Conservation (phyloP, 2,113 vertebrate species). For the Collichthys lucidus region DNA sequence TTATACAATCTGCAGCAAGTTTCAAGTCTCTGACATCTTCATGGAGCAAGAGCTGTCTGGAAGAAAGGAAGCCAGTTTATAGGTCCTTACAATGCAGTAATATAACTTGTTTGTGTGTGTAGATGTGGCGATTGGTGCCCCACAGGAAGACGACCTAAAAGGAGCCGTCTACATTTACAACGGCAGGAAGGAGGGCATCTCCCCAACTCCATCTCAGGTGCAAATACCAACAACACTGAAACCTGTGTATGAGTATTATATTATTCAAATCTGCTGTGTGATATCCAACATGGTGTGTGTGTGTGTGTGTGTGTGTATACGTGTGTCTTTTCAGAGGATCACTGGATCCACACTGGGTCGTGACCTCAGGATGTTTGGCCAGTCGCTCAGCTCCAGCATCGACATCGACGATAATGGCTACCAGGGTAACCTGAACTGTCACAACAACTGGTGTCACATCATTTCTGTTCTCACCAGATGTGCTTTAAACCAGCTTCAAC, state of each 20-base stretch:
- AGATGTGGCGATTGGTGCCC: conserved; percentile 77
- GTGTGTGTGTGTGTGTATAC: conserved; percentile 1
- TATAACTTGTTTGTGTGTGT: conserved; percentile 25
- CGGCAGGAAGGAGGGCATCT: conserved; percentile 70
- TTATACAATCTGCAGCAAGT: neutral
- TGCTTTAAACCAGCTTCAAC: neutral
- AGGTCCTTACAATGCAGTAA: neutral
- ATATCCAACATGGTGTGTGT: neutral
- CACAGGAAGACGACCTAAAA: conserved; percentile 76
- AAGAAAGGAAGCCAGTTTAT: neutral
- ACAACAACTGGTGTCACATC: neutral
- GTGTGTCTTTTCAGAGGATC: conserved; percentile 68
- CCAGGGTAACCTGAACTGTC: conserved; percentile 57
- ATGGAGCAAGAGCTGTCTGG: neutral
- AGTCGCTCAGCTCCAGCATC: conserved; percentile 76
- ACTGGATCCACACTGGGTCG: conserved; percentile 65
- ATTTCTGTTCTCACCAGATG: neutral
- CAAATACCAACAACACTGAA: neutral
- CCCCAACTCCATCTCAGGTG: conserved; percentile 76
- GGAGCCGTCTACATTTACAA: conserved; percentile 81
- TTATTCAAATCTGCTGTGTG: neutral
- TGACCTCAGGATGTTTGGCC: conserved; percentile 77
- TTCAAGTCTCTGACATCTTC: neutral
- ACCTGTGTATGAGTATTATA: neutral
- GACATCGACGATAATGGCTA: conserved; percentile 78